Evolutionary conservation across 2,888 invertebrate species (phyloP).

Genomic region (Trissolcus brochymenae): DNA sequence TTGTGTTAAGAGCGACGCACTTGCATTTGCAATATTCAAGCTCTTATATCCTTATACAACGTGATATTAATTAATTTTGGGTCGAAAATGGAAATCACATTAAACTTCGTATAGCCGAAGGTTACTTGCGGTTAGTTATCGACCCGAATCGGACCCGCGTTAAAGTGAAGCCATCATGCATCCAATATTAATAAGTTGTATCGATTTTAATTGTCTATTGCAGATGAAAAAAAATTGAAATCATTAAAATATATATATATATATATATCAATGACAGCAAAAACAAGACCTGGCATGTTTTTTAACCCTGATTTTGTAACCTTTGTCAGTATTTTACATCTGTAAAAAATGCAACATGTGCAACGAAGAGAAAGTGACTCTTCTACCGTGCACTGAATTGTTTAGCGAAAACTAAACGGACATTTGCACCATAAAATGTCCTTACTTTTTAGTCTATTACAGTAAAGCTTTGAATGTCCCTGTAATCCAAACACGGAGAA

Average conservation of each 20-base stretch:
- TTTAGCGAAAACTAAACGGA: too few relatives aligned
- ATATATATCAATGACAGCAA: too few relatives aligned
- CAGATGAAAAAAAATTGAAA: conserved; percentile 11
- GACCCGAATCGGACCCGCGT: conserved; percentile 10
- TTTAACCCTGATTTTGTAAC: too few relatives aligned
- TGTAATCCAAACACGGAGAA: conserved; percentile 7
- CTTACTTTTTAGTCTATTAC: too few relatives aligned
- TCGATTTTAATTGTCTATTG: conserved; percentile 15
- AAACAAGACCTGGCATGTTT: too few relatives aligned
- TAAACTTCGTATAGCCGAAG: neutral
- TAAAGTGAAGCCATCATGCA: conserved; percentile 9
- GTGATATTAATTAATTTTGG: conserved; percentile 16
- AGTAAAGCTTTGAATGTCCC: neutral
- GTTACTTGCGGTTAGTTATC: conserved; percentile 25
- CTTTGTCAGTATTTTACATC: conserved; percentile 6
- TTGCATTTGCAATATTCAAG: conserved; percentile 2
- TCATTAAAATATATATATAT: too few relatives aligned
- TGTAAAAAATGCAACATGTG: too few relatives aligned
- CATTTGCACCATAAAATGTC: too few relatives aligned
- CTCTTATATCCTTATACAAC: conserved; percentile 1
- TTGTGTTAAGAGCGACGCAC: conserved; percentile 1
- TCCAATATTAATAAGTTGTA: conserved; percentile 7
- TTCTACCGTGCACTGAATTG: too few relatives aligned
- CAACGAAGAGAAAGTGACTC: too few relatives aligned
- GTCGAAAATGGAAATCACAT: conserved; percentile 14